Evolutionary conservation across 2,113 vertebrate genomes (phyloP).

Genomic region (Corythornis vintsioides): DNA sequence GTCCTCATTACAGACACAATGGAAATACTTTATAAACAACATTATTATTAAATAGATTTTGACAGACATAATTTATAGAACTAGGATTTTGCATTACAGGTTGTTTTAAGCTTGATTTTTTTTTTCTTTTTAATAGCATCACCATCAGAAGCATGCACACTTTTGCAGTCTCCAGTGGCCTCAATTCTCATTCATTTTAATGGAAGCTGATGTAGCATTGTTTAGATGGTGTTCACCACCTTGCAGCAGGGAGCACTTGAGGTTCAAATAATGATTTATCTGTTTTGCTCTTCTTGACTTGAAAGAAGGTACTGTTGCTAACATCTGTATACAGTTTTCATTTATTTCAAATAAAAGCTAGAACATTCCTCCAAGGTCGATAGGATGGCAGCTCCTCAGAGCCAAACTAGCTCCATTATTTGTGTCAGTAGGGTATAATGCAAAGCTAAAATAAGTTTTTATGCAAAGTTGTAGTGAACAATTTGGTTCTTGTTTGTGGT

Average conservation of each 20-base stretch:
- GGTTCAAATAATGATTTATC: neutral
- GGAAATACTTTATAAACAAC: neutral
- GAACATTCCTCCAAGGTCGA: slow-evolving; percentile 39
- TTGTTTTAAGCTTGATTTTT: neutral
- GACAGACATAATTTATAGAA: neutral
- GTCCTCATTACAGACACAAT: neutral
- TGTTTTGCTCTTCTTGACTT: neutral
- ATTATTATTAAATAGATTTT: neutral
- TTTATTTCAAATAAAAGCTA: slow-evolving; percentile 13
- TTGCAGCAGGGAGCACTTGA: neutral
- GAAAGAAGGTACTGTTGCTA: slow-evolving; percentile 49
- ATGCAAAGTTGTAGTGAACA: slow-evolving; percentile 53
- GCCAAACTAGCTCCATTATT: slow-evolving; percentile 48
- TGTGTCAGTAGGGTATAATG: slow-evolving; percentile 16
- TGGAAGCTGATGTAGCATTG: neutral
- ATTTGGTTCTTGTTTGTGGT: slow-evolving; percentile 62
- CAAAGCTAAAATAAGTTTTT: slow-evolving; percentile 62
- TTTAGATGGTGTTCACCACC: neutral
- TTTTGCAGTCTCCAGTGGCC: neutral
- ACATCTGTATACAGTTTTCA: neutral
- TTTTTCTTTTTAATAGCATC: neutral
- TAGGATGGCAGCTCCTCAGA: neutral
- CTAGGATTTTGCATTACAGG: neutral
- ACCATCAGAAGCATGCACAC: neutral
- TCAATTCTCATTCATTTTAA: neutral